Conservation (phyloP, 2,797 vertebrate species). For the Anisognathus igniventris region DNA sequence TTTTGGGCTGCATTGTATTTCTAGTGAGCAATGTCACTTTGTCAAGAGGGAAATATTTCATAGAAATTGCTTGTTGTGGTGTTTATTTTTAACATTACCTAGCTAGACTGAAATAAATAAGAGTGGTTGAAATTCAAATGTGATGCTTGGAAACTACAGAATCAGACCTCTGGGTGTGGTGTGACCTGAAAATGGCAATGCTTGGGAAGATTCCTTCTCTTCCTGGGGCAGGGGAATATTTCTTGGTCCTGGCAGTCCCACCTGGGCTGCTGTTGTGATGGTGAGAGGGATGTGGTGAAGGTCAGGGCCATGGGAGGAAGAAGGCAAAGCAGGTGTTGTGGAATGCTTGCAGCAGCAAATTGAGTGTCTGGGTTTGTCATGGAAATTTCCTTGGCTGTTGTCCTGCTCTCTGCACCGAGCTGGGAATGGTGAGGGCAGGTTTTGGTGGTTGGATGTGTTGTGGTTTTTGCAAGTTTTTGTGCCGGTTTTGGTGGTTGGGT, state of each 20-base stretch:
- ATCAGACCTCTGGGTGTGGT: not conserved
- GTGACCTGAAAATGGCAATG: not conserved
- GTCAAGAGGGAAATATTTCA: conserved; percentile 9
- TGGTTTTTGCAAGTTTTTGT: not conserved
- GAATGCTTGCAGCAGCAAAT: not conserved
- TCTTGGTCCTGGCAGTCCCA: not conserved
- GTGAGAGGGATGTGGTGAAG: not conserved
- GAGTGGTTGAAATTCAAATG: not conserved
- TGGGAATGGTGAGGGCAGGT: not conserved
- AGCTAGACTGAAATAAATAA: not conserved
- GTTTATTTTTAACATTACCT: not conserved
- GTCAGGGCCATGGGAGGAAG: not conserved
- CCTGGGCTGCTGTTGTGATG: not conserved
- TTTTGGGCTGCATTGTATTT: not conserved
- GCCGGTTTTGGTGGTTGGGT: not conserved
- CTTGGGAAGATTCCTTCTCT: not conserved
- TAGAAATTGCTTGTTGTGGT: not conserved
- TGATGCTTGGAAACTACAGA: not conserved
- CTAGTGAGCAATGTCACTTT: not conserved
- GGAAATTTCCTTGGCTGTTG: not conserved
- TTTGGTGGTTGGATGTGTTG: not conserved
- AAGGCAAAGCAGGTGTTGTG: not conserved
- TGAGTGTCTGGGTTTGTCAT: not conserved
- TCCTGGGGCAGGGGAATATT: not conserved
- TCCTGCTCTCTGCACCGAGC: not conserved